phyloP scores from a whole-genome alignment of 2,797 vertebrate species.

The Protosalanx chinensis region DNA sequence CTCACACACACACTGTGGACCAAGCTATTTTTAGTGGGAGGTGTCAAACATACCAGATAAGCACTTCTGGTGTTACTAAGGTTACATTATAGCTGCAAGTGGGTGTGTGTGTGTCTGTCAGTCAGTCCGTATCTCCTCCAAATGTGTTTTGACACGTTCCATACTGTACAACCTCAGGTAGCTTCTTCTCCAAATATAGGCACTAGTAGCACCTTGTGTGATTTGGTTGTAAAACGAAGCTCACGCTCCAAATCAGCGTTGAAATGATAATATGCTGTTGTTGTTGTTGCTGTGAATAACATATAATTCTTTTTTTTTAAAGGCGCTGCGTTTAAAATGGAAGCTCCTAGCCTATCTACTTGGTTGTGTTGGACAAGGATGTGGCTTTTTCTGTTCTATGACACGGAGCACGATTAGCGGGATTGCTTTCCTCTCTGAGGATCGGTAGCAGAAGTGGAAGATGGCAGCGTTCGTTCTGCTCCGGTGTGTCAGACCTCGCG shows the following conservation, averaged over 20 bases:
- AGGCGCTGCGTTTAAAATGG: background rate
- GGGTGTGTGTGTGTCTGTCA: background rate
- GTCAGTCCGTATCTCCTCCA: constrained; percentile 13
- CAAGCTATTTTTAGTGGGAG: constrained; percentile 55
- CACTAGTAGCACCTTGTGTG: background rate
- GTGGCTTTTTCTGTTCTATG: background rate
- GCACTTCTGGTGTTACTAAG: constrained; percentile 49
- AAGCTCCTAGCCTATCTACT: background rate
- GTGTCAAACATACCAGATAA: constrained; percentile 45
- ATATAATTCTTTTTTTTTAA: background rate
- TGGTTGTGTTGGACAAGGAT: background rate
- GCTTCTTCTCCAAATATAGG: background rate
- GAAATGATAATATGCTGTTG: background rate
- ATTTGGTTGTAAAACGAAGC: background rate
- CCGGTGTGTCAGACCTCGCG: background rate
- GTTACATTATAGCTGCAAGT: constrained; percentile 30
- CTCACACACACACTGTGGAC: constrained; percentile 10
- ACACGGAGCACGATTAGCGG: background rate
- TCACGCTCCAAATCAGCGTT: background rate
- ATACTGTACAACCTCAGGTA: background rate
- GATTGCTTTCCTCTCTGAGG: background rate
- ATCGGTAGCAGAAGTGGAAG: too few species aligned
- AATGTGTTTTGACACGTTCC: constrained; percentile 24
- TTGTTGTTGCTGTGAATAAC: too few species aligned
- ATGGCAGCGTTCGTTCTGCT: background rate